Evolutionary conservation across 1,140 invertebrate species (phyloP), one percentile per base, ranked within the genome.

Genomic region (Lepidurus apus): DNA sequence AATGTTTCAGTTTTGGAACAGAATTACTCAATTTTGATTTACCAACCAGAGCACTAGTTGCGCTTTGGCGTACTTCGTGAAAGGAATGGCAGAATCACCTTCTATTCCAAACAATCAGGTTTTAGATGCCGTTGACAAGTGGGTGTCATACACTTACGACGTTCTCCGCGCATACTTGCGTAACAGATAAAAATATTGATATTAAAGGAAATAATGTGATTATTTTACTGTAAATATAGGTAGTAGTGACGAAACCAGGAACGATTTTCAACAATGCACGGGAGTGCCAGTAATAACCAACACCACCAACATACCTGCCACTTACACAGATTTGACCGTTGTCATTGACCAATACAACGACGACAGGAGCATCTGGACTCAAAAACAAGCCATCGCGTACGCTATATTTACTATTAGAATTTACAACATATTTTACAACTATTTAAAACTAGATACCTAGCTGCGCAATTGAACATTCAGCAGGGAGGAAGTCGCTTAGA

Each of bases 1-100:
- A 65, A 7, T 13, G 53, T 47, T n/a, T 90, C 90, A 83, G 85
- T 88, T 74, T 85, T 89, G 90, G 87, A 89, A 88, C 86, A 82
- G n/a, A 53, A 26, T 76, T 75, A 21, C 53, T 43, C 77, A 77
- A 81, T 73, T 17, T 42, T 17, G 74, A 24, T 77, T 53, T 43
- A 81, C 82, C 80, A 73, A 79, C 80, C 79, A 80, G 42, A 73
- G 74, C 74, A 34, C 82, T 43, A 76, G 77, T 34, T 73, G 74
- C 21, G 76, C 44, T 7, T 6, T 42, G 34, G 42, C 47, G 21
- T 43, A 80, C 13, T 47, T 79, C 24, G 76, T 74, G 10, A 13
- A 74, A 21, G 75, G 78, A 73, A 77, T 43, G 21, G 78, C 73
- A 11, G 43, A 75, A 24, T 53, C 73, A 73, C 77, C 53, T 7